Conservation (phyloP, 2,888 invertebrate species). For the Hydraecia micacea region DNA sequence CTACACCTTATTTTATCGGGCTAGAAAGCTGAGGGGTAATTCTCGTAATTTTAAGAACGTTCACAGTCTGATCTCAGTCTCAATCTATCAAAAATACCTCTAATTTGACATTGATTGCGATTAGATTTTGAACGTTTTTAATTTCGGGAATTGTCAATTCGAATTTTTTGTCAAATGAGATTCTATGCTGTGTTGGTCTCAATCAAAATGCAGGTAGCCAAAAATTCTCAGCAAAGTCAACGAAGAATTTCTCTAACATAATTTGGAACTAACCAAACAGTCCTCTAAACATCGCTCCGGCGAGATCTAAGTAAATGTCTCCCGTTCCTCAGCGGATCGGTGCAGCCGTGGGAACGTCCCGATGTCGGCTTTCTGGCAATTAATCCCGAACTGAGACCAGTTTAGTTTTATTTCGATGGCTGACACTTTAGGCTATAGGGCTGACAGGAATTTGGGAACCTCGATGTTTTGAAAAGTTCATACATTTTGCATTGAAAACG, state of each 20-base stretch:
- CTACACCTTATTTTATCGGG: no score
- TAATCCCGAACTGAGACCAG: slow-evolving; percentile 73
- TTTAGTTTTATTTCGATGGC: slow-evolving; percentile 81
- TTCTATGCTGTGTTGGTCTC: no score
- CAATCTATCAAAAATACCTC: no score
- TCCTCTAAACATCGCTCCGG: slow-evolving; percentile 48
- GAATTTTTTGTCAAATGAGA: no score
- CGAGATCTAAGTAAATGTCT: slow-evolving; percentile 63
- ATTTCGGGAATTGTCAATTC: no score
- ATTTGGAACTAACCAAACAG: slow-evolving; percentile 38
- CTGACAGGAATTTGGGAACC: slow-evolving; percentile 56
- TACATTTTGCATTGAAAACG: not conserved
- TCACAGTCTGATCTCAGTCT: no score
- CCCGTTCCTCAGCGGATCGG: slow-evolving; percentile 47
- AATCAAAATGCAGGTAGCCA: not conserved
- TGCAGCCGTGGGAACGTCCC: slow-evolving; percentile 77
- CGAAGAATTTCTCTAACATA: slow-evolving; percentile 35
- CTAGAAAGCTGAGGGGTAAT: no score
- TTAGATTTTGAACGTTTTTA: no score
- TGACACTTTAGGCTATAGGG: slow-evolving; percentile 67
- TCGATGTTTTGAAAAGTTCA: slow-evolving; percentile 8
- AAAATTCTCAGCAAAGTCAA: not conserved
- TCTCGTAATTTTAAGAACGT: no score
- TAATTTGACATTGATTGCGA: no score
- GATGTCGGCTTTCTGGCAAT: slow-evolving; percentile 75